Percentiles rank a stretch among this genome's conserved stretches.
Conservation (phyloP, 2,113 vertebrate species). For the Eublepharis macularius region DNA sequence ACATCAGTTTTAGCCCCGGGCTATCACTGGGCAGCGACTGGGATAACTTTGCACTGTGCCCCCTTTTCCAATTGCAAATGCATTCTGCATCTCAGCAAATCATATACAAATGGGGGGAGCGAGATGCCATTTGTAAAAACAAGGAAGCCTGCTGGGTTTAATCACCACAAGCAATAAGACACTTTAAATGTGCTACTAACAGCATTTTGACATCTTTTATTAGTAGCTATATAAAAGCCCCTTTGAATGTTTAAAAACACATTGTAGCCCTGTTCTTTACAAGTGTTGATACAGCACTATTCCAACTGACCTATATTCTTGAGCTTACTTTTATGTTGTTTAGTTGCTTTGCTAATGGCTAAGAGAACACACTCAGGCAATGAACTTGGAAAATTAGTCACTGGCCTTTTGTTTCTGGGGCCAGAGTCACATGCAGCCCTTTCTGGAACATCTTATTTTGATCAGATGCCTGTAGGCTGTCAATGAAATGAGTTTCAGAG, state of each 20-base stretch:
- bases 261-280: slow-evolving; percentile 39
- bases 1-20: too few species aligned
- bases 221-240: slow-evolving; percentile 51
- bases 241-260: slow-evolving; percentile 68
- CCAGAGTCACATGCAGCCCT: slow-evolving; percentile 37
- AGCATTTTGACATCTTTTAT: slow-evolving; percentile 60
- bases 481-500: slow-evolving; percentile 16
- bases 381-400: slow-evolving; percentile 44
- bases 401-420: slow-evolving; percentile 45
- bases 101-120: slow-evolving; percentile 21
- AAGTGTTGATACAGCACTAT: slow-evolving; percentile 60
- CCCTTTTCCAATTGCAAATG: slow-evolving; percentile 38
- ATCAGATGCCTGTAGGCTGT: slow-evolving; percentile 14
- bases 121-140: slow-evolving; percentile 53
- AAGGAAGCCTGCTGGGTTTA: slow-evolving; percentile 59
- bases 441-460: slow-evolving; percentile 11
- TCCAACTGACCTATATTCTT: slow-evolving; percentile 57
- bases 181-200: slow-evolving; percentile 55
- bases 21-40: too few species aligned
- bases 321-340: slow-evolving; percentile 48
- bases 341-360: slow-evolving; percentile 37
- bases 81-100: slow-evolving; percentile 28
- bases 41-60: not conserved
- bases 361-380: slow-evolving; percentile 34
- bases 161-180: slow-evolving; percentile 63